Evolutionary conservation across 1,140 invertebrate species (phyloP).

Genomic region (Lasioglossum albipes): DNA sequence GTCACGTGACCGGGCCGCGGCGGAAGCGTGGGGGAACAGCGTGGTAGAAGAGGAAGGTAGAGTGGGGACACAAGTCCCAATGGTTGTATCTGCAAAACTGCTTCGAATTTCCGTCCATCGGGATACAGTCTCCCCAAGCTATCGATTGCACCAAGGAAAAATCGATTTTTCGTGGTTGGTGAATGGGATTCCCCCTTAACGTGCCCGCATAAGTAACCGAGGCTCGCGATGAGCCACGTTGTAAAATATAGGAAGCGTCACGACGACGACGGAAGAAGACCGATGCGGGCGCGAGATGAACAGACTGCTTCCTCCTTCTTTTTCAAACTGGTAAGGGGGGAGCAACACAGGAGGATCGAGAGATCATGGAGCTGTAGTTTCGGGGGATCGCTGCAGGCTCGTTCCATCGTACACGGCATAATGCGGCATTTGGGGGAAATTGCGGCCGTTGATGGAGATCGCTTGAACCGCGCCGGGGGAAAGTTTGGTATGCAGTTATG

Average conservation of each 20-base stretch:
- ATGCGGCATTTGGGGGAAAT: neutral
- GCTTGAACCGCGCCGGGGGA: neutral
- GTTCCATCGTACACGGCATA: neutral
- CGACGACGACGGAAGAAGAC: slow-evolving; percentile 27
- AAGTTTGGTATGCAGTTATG: slow-evolving; percentile 1
- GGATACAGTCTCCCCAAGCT: too few species aligned
- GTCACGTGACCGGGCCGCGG: too few species aligned
- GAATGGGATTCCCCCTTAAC: slow-evolving; percentile 30
- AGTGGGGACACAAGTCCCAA: too few species aligned
- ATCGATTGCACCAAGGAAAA: too few species aligned
- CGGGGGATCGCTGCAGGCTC: neutral
- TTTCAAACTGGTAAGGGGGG: neutral
- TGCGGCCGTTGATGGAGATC: neutral
- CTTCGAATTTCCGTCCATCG: too few species aligned
- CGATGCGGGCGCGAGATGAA: slow-evolving; percentile 50
- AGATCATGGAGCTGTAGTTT: neutral
- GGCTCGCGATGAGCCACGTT: neutral
- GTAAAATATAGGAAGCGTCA: slow-evolving; percentile 51
- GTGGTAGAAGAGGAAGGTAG: too few species aligned
- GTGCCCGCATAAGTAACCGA: slow-evolving; percentile 50
- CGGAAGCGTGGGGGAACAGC: too few species aligned
- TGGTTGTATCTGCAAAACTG: too few species aligned
- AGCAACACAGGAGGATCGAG: neutral
- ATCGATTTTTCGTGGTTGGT: too few species aligned
- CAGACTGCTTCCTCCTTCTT: neutral